phyloP scores from a whole-genome alignment of 2,888 invertebrate species.

The Prionchulus punctatus region DNA sequence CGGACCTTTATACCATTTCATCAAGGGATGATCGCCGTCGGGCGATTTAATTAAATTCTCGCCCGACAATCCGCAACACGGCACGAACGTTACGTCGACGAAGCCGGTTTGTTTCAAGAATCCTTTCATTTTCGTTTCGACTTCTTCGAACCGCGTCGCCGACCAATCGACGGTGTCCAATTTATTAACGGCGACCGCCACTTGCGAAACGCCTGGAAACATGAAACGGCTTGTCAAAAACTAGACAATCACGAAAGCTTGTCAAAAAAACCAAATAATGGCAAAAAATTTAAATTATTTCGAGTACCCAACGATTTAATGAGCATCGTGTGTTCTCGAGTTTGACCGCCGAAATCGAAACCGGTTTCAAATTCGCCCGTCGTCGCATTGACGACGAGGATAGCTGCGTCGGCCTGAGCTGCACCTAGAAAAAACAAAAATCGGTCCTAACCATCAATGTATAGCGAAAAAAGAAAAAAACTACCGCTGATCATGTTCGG shows the following conservation, averaged over 20 bases:
- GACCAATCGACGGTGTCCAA: constrained; percentile 90
- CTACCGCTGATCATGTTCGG: constrained; percentile 86
- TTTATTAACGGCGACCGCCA: constrained; percentile 91
- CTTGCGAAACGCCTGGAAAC: constrained; percentile 63
- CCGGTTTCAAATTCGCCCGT: constrained; percentile 97
- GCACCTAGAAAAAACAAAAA: constrained; percentile 49
- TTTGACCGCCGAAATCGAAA: constrained; percentile 93
- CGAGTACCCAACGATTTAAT: constrained; percentile 53
- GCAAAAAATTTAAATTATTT: constrained; percentile 1
- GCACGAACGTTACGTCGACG: constrained; percentile 51
- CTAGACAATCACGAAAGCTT: background rate
- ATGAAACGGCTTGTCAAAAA: background rate
- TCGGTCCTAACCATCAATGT: background rate
- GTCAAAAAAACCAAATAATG: background rate
- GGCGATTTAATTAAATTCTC: constrained; percentile 65
- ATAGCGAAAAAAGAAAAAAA: constrained; percentile 4
- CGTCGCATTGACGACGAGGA: constrained; percentile 81
- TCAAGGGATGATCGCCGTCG: constrained; percentile 44
- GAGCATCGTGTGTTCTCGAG: constrained; percentile 86
- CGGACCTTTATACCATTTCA: constrained; percentile 60
- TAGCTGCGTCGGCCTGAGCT: constrained; percentile 89
- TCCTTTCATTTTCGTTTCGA: constrained; percentile 57
- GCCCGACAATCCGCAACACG: constrained; percentile 88
- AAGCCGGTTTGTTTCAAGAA: constrained; percentile 20
- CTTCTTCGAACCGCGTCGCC: constrained; percentile 71